phyloP scores from a whole-genome alignment of 1,140 invertebrate genomes.

The Pomacea maculata region DNA sequence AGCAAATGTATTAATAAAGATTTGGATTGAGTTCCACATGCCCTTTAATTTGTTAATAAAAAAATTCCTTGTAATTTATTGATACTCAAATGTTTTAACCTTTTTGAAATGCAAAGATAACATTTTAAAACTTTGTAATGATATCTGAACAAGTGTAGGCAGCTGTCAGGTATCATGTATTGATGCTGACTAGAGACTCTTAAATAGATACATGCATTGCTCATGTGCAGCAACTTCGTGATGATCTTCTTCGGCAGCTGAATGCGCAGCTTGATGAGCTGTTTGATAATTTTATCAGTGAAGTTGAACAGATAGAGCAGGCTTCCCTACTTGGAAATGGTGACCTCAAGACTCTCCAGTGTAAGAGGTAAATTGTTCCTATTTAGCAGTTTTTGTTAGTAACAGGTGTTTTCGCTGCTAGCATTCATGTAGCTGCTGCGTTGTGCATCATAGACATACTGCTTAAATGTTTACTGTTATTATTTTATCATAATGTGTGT shows the following conservation, averaged over 20 bases:
- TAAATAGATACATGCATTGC: not conserved
- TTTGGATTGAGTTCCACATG: too few relatives aligned
- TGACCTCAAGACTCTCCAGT: not conserved
- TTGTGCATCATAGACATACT: too few relatives aligned
- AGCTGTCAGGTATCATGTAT: not conserved
- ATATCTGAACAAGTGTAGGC: too few relatives aligned
- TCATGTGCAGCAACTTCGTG: conserved; percentile 45
- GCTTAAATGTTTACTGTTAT: too few relatives aligned
- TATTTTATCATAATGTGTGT: too few relatives aligned
- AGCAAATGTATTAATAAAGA: too few relatives aligned
- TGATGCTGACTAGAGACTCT: not conserved
- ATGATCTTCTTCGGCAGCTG: conserved; percentile 50
- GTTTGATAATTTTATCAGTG: conserved; percentile 53
- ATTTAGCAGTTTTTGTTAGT: too few relatives aligned
- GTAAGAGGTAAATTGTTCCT: conserved; percentile 4
- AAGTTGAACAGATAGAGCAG: conserved; percentile 52
- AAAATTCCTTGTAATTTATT: not conserved
- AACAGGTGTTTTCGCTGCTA: too few relatives aligned
- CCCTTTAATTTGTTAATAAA: not conserved
- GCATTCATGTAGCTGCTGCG: too few relatives aligned
- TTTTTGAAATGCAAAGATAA: not conserved
- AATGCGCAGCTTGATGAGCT: conserved; percentile 47
- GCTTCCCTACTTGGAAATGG: conserved; percentile 20
- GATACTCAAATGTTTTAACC: not conserved
- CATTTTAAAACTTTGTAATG: not conserved